Evolutionary conservation across 2,888 invertebrate species (phyloP).

Genomic region (Pelosia muscerda): DNA sequence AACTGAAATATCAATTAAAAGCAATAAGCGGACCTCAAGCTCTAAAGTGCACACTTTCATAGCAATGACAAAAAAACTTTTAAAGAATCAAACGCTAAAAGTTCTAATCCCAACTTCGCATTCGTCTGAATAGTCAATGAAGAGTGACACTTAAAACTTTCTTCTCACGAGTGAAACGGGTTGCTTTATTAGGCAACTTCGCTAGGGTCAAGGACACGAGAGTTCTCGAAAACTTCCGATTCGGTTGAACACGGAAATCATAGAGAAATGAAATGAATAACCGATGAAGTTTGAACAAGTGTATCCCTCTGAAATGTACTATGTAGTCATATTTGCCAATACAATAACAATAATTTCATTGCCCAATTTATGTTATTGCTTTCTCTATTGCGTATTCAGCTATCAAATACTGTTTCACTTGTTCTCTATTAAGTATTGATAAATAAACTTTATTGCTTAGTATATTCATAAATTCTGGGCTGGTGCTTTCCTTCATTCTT

Average conservation of each 20-base stretch:
- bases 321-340: conserved; percentile 43
- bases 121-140: conserved; percentile 53
- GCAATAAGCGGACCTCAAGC: too few relatives aligned
- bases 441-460: too few relatives aligned
- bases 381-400: conserved; percentile 33
- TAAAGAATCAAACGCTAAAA: conserved; percentile 16
- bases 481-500: neutral
- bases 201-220: conserved; percentile 36
- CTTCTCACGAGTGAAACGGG: conserved; percentile 4
- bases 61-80: neutral
- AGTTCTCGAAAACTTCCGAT: conserved; percentile 23
- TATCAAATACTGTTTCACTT: conserved; percentile 32
- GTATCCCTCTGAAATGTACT: conserved; percentile 27
- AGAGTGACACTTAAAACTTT: conserved; percentile 56
- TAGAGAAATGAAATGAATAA: conserved; percentile 32
- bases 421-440: conserved; percentile 1
- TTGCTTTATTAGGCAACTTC: conserved; percentile 9
- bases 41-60: too few relatives aligned
- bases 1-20: too few relatives aligned
- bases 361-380: conserved; percentile 42
- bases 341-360: conserved; percentile 48
- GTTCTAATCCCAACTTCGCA: conserved; percentile 37
- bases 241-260: conserved; percentile 31
- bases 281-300: conserved; percentile 38
- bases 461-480: neutral